Conservation (phyloP, 2,797 vertebrate species). For the Avahi laniger region DNA sequence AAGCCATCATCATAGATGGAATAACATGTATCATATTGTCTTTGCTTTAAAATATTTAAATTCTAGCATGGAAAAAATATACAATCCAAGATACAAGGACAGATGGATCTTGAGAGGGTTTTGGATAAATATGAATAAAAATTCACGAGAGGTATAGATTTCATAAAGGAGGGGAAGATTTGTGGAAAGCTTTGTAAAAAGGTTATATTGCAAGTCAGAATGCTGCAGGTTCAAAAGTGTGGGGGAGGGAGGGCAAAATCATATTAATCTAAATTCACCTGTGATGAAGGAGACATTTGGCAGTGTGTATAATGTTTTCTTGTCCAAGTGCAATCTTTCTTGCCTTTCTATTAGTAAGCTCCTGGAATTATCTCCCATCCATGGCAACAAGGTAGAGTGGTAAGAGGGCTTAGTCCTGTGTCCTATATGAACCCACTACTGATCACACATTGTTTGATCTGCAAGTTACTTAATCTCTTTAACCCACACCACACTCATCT, state of each 20-base stretch:
- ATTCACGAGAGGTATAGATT: not conserved
- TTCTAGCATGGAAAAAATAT: not conserved
- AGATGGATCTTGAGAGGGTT: not conserved
- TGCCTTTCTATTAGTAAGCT: not conserved
- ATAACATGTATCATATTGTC: not conserved
- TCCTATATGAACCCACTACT: not conserved
- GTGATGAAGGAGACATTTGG: not conserved
- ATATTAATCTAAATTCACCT: not conserved
- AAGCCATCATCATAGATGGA: not conserved
- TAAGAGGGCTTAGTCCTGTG: fast-evolving
- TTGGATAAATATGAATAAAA: not conserved
- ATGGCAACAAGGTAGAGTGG: not conserved
- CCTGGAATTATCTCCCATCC: not conserved
- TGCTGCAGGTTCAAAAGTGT: not conserved
- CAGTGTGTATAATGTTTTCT: not conserved
- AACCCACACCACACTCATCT: not conserved
- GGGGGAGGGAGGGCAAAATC: not conserved
- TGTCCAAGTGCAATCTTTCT: not conserved
- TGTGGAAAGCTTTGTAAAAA: not conserved
- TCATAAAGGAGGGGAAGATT: not conserved
- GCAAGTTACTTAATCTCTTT: not conserved
- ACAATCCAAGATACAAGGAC: not conserved
- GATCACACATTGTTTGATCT: fast-evolving
- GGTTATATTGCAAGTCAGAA: not conserved
- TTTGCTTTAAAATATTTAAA: not conserved